phyloP scores from a whole-genome alignment of 2,113 vertebrate genomes.

The Rhombomys opimus region DNA sequence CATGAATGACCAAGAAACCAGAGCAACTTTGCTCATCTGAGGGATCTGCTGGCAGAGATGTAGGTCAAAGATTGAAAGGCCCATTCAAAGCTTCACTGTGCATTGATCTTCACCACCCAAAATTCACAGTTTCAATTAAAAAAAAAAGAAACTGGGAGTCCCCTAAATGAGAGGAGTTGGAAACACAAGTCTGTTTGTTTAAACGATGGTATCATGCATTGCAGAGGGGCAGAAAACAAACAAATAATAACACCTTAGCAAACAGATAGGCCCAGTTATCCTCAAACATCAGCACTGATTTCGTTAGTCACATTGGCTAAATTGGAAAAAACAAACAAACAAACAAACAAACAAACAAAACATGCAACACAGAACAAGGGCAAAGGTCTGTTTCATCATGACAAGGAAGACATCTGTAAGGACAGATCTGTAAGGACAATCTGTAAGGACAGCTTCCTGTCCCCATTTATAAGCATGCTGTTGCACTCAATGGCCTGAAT shows the following conservation, averaged over 20 bases:
- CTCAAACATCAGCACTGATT: conserved; percentile 10
- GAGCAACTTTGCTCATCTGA: conserved; percentile 70
- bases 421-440: background rate
- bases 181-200: conserved; percentile 67
- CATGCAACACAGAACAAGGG: background rate
- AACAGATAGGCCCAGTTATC: background rate
- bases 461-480: conserved; percentile 19
- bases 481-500: background rate
- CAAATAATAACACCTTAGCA: conserved; percentile 2
- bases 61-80: conserved; percentile 78
- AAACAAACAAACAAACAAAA: background rate
- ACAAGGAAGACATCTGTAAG: background rate
- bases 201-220: conserved; percentile 32
- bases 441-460: background rate
- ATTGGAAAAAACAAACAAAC: conserved; percentile 33
- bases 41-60: conserved; percentile 64
- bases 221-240: background rate
- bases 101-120: conserved; percentile 54
- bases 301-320: conserved; percentile 11
- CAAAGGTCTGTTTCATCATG: background rate
- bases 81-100: conserved; percentile 74
- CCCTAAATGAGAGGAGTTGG: conserved; percentile 51
- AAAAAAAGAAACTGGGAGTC: conserved; percentile 36
- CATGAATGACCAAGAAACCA: conserved; percentile 82
- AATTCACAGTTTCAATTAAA: conserved; percentile 37